A percentile compares a stretch with the other conserved stretches of the same genome.
Conservation (phyloP, 1,140 invertebrate species). For the Plutomurus gul region DNA sequence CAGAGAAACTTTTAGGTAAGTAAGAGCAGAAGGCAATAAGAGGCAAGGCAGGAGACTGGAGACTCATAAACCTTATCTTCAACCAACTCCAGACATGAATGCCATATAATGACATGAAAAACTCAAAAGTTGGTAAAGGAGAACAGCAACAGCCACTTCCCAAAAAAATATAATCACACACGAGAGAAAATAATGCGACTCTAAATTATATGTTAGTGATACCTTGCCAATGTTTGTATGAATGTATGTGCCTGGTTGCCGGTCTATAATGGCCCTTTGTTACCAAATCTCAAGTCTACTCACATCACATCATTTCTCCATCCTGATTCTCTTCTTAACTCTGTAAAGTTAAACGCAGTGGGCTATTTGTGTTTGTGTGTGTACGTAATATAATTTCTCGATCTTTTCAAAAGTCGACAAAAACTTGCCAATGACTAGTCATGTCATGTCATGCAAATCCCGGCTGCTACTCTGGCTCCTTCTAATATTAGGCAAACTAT, state of each 20-base stretch:
- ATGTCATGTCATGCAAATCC: slow-evolving; percentile 7
- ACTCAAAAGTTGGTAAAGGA: slow-evolving; percentile 35
- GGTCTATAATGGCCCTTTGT: slow-evolving; percentile 32
- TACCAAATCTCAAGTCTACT: slow-evolving; percentile 33
- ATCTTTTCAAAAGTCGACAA: not conserved
- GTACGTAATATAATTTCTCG: not conserved
- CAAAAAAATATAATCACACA: slow-evolving; percentile 49
- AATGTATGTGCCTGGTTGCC: slow-evolving; percentile 18
- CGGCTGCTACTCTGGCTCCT: too few relatives aligned
- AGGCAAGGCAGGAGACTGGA: slow-evolving; percentile 13
- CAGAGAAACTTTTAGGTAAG: slow-evolving; percentile 25
- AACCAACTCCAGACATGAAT: slow-evolving; percentile 37
- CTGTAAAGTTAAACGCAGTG: not conserved
- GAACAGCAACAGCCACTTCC: slow-evolving; percentile 39
- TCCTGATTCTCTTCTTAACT: not conserved
- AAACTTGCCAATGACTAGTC: slow-evolving; percentile 4
- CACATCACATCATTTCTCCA: slow-evolving; percentile 36
- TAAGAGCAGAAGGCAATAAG: slow-evolving; percentile 4
- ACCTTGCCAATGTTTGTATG: slow-evolving; percentile 45
- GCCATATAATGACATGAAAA: slow-evolving; percentile 45
- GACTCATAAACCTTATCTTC: slow-evolving; percentile 44
- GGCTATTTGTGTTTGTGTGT: not conserved
- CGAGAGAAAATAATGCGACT: slow-evolving; percentile 49
- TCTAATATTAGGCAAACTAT: not conserved
- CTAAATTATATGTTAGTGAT: slow-evolving; percentile 48